Evolutionary conservation across 2,888 invertebrate genomes (phyloP).

Genomic region (Arge pagana): DNA sequence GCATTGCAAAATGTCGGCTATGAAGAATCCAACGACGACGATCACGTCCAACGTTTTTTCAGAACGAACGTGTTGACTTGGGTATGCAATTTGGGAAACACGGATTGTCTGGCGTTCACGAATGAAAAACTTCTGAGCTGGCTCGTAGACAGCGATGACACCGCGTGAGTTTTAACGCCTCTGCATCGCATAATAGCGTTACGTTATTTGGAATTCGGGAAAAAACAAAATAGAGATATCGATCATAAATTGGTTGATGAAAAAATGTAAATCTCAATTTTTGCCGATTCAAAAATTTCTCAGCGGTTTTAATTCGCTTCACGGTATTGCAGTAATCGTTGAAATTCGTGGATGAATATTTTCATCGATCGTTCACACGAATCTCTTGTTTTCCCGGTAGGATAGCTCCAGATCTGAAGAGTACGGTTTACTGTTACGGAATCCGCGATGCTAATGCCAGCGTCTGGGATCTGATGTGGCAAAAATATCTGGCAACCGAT

Average conservation of each 20-base stretch:
- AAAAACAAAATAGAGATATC: too few relatives aligned
- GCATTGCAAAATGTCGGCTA: conserved; percentile 41
- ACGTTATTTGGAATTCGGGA: too few relatives aligned
- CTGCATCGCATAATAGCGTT: background rate
- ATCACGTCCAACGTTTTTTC: conserved; percentile 42
- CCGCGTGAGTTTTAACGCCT: conserved; percentile 10
- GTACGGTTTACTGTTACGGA: conserved; percentile 32
- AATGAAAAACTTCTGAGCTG: conserved; percentile 2
- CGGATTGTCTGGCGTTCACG: conserved; percentile 50
- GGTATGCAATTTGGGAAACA: conserved; percentile 53
- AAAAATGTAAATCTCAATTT: too few relatives aligned
- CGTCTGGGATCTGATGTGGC: conserved; percentile 30
- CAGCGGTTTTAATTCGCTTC: too few relatives aligned
- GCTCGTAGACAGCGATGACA: background rate
- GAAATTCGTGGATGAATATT: background rate
- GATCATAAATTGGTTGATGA: too few relatives aligned
- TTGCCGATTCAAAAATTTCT: too few relatives aligned
- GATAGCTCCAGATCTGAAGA: conserved; percentile 33
- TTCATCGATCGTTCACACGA: background rate
- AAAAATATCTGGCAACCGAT: conserved; percentile 29
- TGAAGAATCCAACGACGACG: conserved; percentile 38
- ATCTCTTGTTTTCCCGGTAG: conserved; percentile 25
- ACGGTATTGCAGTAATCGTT: too few relatives aligned
- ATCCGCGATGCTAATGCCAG: conserved; percentile 25
- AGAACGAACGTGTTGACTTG: conserved; percentile 44